phyloP scores from a whole-genome alignment of 2,797 vertebrate species.

The Paratrypauchen microcephalus region DNA sequence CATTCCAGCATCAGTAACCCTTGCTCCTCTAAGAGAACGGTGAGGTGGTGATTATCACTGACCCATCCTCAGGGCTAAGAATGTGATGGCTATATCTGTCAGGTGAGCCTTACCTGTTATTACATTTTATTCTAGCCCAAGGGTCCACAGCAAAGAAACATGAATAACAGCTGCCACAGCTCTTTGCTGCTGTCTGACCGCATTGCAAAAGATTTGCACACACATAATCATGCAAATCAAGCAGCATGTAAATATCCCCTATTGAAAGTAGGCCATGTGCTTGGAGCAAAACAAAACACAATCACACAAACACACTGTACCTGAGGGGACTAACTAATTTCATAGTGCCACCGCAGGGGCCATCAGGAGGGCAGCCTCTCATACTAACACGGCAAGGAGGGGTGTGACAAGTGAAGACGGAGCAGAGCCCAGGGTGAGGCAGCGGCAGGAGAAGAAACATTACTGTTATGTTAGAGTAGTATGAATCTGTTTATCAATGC shows the following conservation, averaged over 20 bases:
- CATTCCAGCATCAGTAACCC: constrained; percentile 52
- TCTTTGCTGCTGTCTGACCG: constrained; percentile 22
- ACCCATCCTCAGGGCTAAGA: constrained; percentile 19
- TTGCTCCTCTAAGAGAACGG: constrained; percentile 49
- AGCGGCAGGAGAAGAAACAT: constrained; percentile 22
- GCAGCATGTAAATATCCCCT: constrained; percentile 49
- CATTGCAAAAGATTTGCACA: constrained; percentile 13
- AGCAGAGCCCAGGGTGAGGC: constrained; percentile 1
- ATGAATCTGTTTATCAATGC: neutral
- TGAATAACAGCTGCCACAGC: constrained; percentile 36
- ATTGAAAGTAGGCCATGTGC: constrained; percentile 46
- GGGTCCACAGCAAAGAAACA: constrained; percentile 25
- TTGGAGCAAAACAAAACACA: constrained; percentile 14
- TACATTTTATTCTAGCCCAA: constrained; percentile 35
- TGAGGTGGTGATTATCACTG: constrained; percentile 40
- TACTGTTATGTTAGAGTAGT: neutral
- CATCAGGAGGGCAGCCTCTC: constrained; percentile 33
- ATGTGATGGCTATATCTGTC: constrained; percentile 45
- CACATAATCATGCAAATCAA: constrained; percentile 58
- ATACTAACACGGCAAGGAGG: constrained; percentile 31
- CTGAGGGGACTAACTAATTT: constrained; percentile 58
- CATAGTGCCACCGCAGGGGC: constrained; percentile 23
- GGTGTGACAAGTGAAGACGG: constrained; percentile 19
- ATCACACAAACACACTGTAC: constrained; percentile 38
- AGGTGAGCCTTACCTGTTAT: constrained; percentile 46